Evolutionary conservation across 2,888 invertebrate species (phyloP), one percentile per base, ranked within the genome.

Genomic region (Escarpia spicata): DNA sequence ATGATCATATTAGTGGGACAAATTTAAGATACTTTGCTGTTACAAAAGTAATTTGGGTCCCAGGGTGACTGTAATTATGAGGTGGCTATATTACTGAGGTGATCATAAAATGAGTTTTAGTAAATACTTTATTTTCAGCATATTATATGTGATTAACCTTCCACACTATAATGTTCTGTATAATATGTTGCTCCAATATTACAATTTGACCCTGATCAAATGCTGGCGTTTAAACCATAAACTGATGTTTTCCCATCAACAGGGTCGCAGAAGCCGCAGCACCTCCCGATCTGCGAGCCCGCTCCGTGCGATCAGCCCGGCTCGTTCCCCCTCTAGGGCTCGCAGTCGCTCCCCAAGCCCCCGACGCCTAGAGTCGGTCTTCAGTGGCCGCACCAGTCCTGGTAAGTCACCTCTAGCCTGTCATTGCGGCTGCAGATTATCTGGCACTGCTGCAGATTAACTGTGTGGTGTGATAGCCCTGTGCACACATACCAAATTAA

Each of bases 301-400:
- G 2, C 91, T 94, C 92, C 95, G 95, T 4, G 94, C 96, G 91
- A 90, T 95, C 90, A 95, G 95, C 93, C 96, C 96, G 58, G 92
- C 94, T 43, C 94, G 95, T 43, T 93, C 92, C 75, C 92, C 92
- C 43, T 92, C 95, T 43, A 95, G 93, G 31, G 89, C 95, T 37
- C 95, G 96, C 44, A 95, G 95, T 93, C 94, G 96, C 45, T 96
- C 96, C 89, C 95, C 95, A 75, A 96, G 96, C 93, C 96, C 96
- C 43, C 93, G 95, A 37, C 94, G 95, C 10, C 43, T 91, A 31
- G 91, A 43, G 43, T 44, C 91, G 15, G 75, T n/a, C 75, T 75
- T 19, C 58, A 91, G 91, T 15, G 91, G 92, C n/a, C 90, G 92
- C 37, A 19, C 91, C 26, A 45, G 45, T 10, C 91, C 91, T 90